phyloP scores from a whole-genome alignment of 2,888 invertebrate species.

The Chrysolina americana region DNA sequence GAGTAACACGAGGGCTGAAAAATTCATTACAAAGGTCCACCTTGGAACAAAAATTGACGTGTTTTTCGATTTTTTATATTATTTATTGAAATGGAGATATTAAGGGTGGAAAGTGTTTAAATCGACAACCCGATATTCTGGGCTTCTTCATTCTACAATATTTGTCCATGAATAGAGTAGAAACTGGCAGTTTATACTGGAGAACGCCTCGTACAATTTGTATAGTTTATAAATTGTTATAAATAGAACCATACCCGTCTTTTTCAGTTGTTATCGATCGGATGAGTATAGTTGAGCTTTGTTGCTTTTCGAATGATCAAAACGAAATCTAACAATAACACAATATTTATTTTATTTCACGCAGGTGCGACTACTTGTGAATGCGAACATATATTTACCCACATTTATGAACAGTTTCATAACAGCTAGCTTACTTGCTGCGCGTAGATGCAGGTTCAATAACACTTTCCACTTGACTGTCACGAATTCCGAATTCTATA shows the following conservation, averaged over 20 bases:
- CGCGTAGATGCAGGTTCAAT: conserved; percentile 4
- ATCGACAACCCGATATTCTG: no score
- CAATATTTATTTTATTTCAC: background rate
- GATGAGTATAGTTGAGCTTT: background rate
- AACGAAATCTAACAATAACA: background rate
- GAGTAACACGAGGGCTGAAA: no score
- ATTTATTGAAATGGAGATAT: no score
- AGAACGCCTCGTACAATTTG: background rate
- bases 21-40: no score
- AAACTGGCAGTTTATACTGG: background rate
- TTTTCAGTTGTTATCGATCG: background rate
- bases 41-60: no score
- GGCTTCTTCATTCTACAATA: no score
- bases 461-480: conserved; percentile 8
- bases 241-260: background rate
- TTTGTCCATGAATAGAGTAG: background rate
- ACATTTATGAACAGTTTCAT: conserved; percentile 1
- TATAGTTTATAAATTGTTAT: no score
- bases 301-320: background rate
- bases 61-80: no score
- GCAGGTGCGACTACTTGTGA: conserved; percentile 10
- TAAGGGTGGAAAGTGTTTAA: no score
- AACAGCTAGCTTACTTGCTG: conserved; percentile 8
- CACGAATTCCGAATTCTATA: background rate
- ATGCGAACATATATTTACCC: background rate